A percentile compares a stretch with the other conserved stretches of the same genome.
Evolutionary conservation across 2,113 vertebrate species (phyloP).

Genomic region (Microtus ochrogaster): DNA sequence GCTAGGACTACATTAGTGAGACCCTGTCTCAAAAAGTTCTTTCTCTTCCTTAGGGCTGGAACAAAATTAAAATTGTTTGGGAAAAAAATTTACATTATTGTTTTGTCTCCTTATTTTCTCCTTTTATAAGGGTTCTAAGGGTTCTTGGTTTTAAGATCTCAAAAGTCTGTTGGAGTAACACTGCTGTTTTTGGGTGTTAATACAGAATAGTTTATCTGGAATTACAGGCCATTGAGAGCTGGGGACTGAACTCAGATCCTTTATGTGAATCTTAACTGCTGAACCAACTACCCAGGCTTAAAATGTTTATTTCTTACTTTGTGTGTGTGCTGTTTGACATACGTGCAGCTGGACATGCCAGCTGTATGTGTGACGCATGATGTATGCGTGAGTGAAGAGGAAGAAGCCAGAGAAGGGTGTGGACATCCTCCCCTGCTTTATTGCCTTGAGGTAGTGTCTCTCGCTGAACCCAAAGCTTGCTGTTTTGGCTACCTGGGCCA

Average conservation of each 20-base stretch:
- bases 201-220: not conserved
- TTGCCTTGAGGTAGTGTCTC: not conserved
- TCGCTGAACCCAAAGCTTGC: not conserved
- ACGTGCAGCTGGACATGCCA: not conserved
- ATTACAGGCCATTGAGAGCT: not conserved
- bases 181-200: not conserved
- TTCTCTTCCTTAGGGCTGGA: constrained; percentile 47
- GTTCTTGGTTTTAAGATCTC: constrained; percentile 41
- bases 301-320: not conserved
- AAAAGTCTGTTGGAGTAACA: not conserved
- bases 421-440: not conserved
- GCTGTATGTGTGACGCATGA: too few relatives aligned
- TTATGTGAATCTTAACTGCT: not conserved
- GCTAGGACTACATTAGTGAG: not conserved
- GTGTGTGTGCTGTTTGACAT: not conserved
- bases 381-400: not conserved
- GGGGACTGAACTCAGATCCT: not conserved
- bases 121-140: not conserved
- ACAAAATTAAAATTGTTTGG: constrained; percentile 77
- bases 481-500: not conserved
- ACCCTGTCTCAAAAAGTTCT: not conserved
- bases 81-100: constrained; percentile 44
- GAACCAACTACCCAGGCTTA: not conserved
- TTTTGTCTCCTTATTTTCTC: constrained; percentile 65
- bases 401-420: not conserved